These are phyloP conservation scores for Leucophora obtusa DNA, from an alignment of 2,888 invertebrate genomes.

Conservation along the genomic window DNA sequence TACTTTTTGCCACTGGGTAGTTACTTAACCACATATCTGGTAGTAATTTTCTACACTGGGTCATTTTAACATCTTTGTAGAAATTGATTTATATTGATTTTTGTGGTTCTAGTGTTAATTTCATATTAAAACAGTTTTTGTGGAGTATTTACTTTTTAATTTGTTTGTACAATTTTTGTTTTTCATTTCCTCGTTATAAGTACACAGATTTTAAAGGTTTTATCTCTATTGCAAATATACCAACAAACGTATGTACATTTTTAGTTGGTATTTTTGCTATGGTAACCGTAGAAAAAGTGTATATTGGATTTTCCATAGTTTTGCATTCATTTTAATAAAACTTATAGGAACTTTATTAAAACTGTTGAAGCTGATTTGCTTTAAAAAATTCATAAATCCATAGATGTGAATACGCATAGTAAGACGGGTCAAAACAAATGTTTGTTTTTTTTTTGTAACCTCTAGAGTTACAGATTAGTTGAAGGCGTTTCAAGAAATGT, in stretches of 20 bases:
- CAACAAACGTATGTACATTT: background rate
- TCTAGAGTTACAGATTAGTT: no score
- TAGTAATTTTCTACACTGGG: no score
- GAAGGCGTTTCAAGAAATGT: no score
- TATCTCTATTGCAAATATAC: background rate
- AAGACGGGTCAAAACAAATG: no score
- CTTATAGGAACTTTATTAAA: constrained; percentile 6
- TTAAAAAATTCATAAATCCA: constrained; percentile 15
- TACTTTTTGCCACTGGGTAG: no score
- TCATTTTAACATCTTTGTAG: no score
- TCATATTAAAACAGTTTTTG: background rate
- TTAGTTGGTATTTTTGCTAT: background rate
- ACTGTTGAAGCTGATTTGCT: constrained; percentile 26
- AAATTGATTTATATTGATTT: no score
- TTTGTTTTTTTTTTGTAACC: no score
- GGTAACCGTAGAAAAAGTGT: constrained; percentile 7
- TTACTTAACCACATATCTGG: no score
- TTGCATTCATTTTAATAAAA: constrained; percentile 20
- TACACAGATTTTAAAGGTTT: background rate
- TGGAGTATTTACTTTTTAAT: background rate
- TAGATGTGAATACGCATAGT: constrained; percentile 5
- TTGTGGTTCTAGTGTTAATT: no score
- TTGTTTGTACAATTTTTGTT: background rate
- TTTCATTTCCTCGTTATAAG: background rate
- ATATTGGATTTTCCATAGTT: constrained; percentile 17